These are phyloP conservation scores for Philereme vetulata DNA, from an alignment of 2,888 invertebrate species.

Conservation along the genomic window DNA sequence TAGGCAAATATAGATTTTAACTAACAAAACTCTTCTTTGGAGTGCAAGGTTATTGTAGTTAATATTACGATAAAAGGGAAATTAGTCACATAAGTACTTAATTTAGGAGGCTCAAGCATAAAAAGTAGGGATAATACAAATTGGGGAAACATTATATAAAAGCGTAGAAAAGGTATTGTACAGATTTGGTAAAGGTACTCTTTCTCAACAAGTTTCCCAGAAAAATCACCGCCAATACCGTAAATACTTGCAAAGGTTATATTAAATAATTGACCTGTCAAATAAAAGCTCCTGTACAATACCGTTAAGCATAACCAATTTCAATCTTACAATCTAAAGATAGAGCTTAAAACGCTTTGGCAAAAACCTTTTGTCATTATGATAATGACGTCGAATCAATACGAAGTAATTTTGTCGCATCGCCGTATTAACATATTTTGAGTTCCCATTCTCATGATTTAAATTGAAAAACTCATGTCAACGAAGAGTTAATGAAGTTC, in stretches of 20 bases:
- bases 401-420: slow-evolving; percentile 49
- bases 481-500: slow-evolving; percentile 60
- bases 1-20: too few species aligned
- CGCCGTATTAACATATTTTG: slow-evolving; percentile 60
- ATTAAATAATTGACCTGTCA: slow-evolving; percentile 47
- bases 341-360: slow-evolving; percentile 20
- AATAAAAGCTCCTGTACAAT: slow-evolving; percentile 38
- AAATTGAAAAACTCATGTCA: slow-evolving; percentile 65
- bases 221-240: slow-evolving; percentile 38
- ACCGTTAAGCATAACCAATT: slow-evolving; percentile 21
- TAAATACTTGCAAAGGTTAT: slow-evolving; percentile 41
- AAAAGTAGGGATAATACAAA: too few species aligned
- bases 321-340: slow-evolving; percentile 22
- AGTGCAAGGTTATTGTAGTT: too few species aligned
- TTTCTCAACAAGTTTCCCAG: slow-evolving; percentile 20
- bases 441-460: slow-evolving; percentile 61
- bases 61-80: too few species aligned
- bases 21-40: too few species aligned
- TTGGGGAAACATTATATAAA: too few species aligned
- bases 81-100: too few species aligned
- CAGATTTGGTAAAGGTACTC: background rate
- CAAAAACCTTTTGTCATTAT: slow-evolving; percentile 26
- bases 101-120: too few species aligned
- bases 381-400: slow-evolving; percentile 28
- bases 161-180: background rate